Percentiles rank a stretch among this genome's conserved stretches.
These are phyloP conservation scores for Pogonocherus hispidulus DNA, from an alignment of 2,888 invertebrate genomes.

Conservation along the genomic window DNA sequence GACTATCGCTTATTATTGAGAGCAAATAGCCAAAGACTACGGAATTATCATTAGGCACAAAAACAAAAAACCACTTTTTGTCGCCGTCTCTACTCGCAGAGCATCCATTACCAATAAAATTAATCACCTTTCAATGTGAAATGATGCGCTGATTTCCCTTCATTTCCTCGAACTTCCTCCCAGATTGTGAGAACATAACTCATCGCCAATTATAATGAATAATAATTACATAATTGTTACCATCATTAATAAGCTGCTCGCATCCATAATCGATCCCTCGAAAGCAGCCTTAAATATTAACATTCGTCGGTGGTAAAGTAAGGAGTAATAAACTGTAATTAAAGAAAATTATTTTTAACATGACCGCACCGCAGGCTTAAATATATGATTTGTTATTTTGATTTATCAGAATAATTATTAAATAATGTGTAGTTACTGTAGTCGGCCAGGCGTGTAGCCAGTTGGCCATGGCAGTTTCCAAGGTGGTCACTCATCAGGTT, in stretches of 20 bases:
- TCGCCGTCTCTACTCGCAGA: background rate
- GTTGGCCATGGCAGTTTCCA: conserved; percentile 29
- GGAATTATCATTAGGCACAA: background rate
- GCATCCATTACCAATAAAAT: conserved; percentile 10
- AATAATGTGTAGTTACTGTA: conserved; percentile 68
- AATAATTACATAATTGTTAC: conserved; percentile 54
- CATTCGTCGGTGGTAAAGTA: conserved; percentile 54
- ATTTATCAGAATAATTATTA: conserved; percentile 70
- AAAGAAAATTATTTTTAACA: conserved; percentile 68
- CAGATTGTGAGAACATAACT: conserved; percentile 28
- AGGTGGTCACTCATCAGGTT: conserved; percentile 43
- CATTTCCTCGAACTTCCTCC: conserved; percentile 19
- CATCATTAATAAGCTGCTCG: conserved; percentile 44
- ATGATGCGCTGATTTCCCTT: conserved; percentile 22
- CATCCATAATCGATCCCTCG: conserved; percentile 36
- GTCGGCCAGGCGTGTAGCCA: conserved; percentile 52
- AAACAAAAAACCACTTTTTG: conserved; percentile 16
- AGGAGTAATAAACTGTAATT: conserved; percentile 67
- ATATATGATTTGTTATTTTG: conserved; percentile 69
- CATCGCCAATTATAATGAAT: conserved; percentile 45
- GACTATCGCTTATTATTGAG: no score
- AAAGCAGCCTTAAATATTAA: conserved; percentile 31
- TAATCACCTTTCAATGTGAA: background rate
- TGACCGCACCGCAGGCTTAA: conserved; percentile 64
- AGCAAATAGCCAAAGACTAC: background rate